These are phyloP conservation scores for Drosophila bipectinata DNA, from an alignment of 1,140 invertebrate genomes.

Conservation along the genomic window DNA sequence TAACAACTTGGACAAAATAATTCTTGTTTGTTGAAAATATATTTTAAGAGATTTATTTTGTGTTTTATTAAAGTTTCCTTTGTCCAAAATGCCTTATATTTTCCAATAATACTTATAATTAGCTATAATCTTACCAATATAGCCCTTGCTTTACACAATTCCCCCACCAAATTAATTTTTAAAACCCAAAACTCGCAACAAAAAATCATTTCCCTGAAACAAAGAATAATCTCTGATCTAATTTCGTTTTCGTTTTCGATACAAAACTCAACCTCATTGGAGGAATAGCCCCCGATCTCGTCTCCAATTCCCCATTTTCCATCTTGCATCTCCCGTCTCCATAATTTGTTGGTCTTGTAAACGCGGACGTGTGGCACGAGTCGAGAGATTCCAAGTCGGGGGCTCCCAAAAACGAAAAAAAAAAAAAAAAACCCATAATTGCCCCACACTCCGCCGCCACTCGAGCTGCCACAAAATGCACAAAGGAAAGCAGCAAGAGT, in stretches of 20 bases:
- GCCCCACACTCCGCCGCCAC: slow-evolving; percentile 40
- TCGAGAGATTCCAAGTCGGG: slow-evolving; percentile 34
- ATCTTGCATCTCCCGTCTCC: background rate
- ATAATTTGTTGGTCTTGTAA: slow-evolving; percentile 40
- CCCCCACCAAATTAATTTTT: background rate
- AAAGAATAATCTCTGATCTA: background rate
- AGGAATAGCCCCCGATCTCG: no score
- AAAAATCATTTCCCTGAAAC: background rate
- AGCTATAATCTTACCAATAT: no score
- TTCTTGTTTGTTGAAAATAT: no score
- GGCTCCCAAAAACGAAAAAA: background rate
- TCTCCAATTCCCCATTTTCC: background rate
- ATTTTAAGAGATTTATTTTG: no score
- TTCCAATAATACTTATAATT: no score
- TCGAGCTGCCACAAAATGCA: slow-evolving; percentile 4
- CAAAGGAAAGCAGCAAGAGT: slow-evolving; percentile 2
- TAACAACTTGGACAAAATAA: no score
- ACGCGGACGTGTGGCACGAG: slow-evolving; percentile 68
- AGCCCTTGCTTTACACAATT: background rate
- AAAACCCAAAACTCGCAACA: background rate
- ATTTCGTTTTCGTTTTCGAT: background rate
- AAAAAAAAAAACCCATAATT: slow-evolving; percentile 45
- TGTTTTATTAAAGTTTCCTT: no score
- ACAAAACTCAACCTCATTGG: background rate
- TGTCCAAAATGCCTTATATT: no score